A percentile compares a stretch with the other conserved stretches of the same genome.
Conservation (phyloP, 1,140 invertebrate genomes). For the Zelostemma sp. region DNA sequence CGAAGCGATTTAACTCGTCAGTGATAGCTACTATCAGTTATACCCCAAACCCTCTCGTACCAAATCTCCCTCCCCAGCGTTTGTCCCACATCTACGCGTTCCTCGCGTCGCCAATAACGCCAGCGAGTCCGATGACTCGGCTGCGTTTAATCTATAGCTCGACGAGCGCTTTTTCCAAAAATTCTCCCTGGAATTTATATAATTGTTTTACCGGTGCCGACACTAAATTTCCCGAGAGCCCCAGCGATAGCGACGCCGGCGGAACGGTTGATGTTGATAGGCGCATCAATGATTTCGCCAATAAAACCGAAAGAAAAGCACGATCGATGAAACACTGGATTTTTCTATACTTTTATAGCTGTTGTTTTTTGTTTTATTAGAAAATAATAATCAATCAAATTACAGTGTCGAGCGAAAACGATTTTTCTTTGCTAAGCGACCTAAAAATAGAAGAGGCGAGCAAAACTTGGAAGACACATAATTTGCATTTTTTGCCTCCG, state of each 20-base stretch:
- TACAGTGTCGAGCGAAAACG: neutral
- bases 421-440: constrained; percentile 11
- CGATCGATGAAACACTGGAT: constrained; percentile 38
- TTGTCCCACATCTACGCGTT: constrained; percentile 25
- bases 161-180: constrained; percentile 63
- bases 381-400: no score
- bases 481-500: constrained; percentile 38
- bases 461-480: constrained; percentile 17
- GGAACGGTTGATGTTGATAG: constrained; percentile 54
- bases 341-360: constrained; percentile 9
- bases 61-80: neutral
- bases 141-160: constrained; percentile 65
- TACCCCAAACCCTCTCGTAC: neutral
- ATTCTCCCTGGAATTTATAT: constrained; percentile 68
- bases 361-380: no score
- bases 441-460: constrained; percentile 13
- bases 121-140: constrained; percentile 53
- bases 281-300: constrained; percentile 56
- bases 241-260: constrained; percentile 50
- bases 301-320: constrained; percentile 53
- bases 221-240: constrained; percentile 61
- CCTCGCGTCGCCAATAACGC: constrained; percentile 39
- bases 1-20: constrained; percentile 65
- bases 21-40: constrained; percentile 57
- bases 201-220: constrained; percentile 67